Conservation (phyloP, 2,888 invertebrate species). For the Hymenopus coronatus region DNA sequence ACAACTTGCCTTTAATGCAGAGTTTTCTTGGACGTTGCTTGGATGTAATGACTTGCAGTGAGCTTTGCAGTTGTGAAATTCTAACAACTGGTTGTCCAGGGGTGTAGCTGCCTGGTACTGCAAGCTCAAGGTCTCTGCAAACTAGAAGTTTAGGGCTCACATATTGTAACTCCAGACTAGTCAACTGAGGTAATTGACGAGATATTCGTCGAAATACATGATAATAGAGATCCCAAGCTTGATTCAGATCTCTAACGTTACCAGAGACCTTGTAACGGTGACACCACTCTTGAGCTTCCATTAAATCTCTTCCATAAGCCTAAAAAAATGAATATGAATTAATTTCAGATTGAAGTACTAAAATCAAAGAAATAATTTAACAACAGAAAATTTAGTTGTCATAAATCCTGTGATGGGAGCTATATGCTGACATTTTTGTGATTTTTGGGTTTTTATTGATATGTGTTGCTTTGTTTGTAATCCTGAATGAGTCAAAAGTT, state of each 20-base stretch:
- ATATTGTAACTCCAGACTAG: conserved; percentile 88
- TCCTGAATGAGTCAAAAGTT: no score
- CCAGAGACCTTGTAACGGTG: conserved; percentile 75
- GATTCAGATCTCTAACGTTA: conserved; percentile 87
- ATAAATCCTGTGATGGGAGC: no score
- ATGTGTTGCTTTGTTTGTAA: no score
- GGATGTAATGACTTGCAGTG: conserved; percentile 91
- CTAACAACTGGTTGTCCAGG: conserved; percentile 87
- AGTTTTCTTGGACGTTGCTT: conserved; percentile 97
- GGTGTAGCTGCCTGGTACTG: conserved; percentile 96
- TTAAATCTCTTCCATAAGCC: conserved; percentile 91
- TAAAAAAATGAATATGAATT: conserved; percentile 38
- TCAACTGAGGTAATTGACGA: conserved; percentile 88
- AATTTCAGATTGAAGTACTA: no score
- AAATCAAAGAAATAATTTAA: no score
- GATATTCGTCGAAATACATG: conserved; percentile 96
- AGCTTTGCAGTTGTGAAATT: conserved; percentile 87
- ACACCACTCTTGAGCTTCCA: conserved; percentile 95
- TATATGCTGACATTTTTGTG: no score
- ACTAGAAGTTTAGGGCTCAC: conserved; percentile 88
- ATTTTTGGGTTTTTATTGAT: no score
- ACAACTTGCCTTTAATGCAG: conserved; percentile 66
- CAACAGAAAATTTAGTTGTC: no score
- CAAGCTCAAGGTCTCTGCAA: conserved; percentile 90
- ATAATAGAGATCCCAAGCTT: conserved; percentile 99